These are phyloP conservation scores for Tretioscincus oriximinensis DNA, from an alignment of 2,113 vertebrate species.

Conservation along the genomic window DNA sequence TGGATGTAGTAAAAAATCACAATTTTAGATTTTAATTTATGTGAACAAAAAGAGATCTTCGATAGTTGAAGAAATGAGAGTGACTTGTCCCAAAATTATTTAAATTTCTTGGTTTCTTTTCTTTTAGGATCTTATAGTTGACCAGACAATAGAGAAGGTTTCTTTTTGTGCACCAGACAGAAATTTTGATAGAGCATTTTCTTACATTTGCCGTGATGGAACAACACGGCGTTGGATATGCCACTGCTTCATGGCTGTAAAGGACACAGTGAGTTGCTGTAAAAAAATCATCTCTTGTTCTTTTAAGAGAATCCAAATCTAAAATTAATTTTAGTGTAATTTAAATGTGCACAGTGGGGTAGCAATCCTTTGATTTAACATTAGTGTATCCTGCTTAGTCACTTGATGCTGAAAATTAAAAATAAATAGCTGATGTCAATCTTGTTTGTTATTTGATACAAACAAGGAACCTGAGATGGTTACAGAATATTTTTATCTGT, in stretches of 20 bases:
- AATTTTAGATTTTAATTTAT: background rate
- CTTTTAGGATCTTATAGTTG: slow-evolving; percentile 93
- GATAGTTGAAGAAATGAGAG: background rate
- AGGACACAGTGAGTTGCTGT: slow-evolving; percentile 88
- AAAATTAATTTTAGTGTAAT: background rate
- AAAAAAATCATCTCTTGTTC: background rate
- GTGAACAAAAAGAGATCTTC: background rate
- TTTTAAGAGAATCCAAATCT: background rate
- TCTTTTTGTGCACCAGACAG: slow-evolving; percentile 98
- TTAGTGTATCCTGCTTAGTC: background rate
- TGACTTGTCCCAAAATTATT: background rate
- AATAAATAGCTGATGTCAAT: background rate
- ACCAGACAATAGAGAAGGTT: slow-evolving; percentile 99
- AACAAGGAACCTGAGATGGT: background rate
- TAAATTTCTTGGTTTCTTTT: slow-evolving; percentile 21
- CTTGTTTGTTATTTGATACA: background rate
- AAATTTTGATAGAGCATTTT: slow-evolving; percentile 97
- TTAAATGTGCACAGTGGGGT: background rate
- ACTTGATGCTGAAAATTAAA: background rate
- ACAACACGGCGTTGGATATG: slow-evolving; percentile 99
- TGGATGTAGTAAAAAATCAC: background rate
- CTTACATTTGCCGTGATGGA: slow-evolving; percentile 97
- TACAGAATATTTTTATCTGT: background rate
- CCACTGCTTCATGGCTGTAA: slow-evolving; percentile 98
- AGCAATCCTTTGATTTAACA: background rate